phyloP scores from a whole-genome alignment of 2,797 vertebrate genomes.

The Distichodus sexfasciatus region DNA sequence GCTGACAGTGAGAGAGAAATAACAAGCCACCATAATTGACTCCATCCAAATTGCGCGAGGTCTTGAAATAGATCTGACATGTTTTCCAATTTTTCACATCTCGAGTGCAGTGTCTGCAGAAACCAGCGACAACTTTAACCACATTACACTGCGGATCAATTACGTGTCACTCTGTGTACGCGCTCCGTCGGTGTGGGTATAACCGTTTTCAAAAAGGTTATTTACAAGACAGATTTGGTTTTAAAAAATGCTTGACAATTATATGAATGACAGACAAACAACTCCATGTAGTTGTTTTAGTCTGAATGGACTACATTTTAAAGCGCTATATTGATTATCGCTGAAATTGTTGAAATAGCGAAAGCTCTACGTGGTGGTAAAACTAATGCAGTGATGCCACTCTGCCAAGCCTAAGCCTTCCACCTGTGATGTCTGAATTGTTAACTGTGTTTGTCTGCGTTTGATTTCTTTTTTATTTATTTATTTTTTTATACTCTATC shows the following conservation, averaged over 20 bases:
- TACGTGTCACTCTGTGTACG: not conserved
- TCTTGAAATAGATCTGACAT: constrained; percentile 21
- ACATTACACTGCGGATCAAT: constrained; percentile 15
- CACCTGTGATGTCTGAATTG: too few relatives aligned
- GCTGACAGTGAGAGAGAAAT: constrained; percentile 6
- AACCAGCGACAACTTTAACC: constrained; percentile 13
- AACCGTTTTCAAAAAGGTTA: not conserved
- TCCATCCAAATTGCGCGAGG: constrained; percentile 2
- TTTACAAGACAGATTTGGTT: too few relatives aligned
- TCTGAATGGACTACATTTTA: too few relatives aligned
- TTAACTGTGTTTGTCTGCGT: too few relatives aligned
- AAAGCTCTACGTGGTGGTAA: not conserved
- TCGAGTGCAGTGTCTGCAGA: constrained; percentile 25
- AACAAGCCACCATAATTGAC: not conserved
- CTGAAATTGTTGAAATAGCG: not conserved
- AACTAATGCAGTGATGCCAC: not conserved
- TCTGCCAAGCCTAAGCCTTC: not conserved
- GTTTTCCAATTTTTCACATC: constrained; percentile 7
- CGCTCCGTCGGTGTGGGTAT: not conserved
- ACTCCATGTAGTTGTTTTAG: too few relatives aligned
- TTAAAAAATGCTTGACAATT: too few relatives aligned
- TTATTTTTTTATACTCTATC: too few relatives aligned
- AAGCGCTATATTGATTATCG: not conserved
- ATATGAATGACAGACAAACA: too few relatives aligned
- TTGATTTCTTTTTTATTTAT: too few relatives aligned